Evolutionary conservation across 2,797 vertebrate species (phyloP), one percentile per base, ranked within the genome.

Genomic region (Melopsittacus undulatus): DNA sequence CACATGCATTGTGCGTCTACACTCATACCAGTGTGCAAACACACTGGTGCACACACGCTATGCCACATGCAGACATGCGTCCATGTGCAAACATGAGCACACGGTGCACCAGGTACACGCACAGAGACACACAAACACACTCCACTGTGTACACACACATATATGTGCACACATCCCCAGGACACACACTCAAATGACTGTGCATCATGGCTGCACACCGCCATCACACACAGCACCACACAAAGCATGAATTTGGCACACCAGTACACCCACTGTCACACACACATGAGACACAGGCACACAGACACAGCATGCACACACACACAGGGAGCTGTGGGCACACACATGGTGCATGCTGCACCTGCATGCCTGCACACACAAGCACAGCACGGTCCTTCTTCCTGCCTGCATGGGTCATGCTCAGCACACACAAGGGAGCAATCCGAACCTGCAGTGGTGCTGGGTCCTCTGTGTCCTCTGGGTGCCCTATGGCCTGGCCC

Each of bases 401-500:
- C 12, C 66, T 11, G 6, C 14, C 52, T 23, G 2, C 42, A 3
- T 1, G 42, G 63, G 42, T 64, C 49, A 32, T 42, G 38, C 78
- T 42, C 36, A 3, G 64, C 1, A 0, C 42, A 24, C 70, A 26
- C 2, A 12, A 30, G 40, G 46, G 30, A 17, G 13, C 36, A 64
- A 26, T 3, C 13, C 0, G 0, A 30, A 15, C 34, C 48, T 59
- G 36, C 48, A 4, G 54, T 0, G 1, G 10, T 2, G n/a, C 3
- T 17, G 73, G 51, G 42, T 43, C 34, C n/a, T 23, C 32, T 18
- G 23, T 22, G 42, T 42, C 49, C 29, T 14, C 18, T 30, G 34
- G 20, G 56, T 32, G 52, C 59, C 57, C n/a, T 20, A 7, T 36
- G 69, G 16, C 43, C 13, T 0, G 1, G 29, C 36, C 11, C 34